Evolutionary conservation across 2,113 vertebrate genomes (phyloP).

Genomic region (Rhombomys opimus): DNA sequence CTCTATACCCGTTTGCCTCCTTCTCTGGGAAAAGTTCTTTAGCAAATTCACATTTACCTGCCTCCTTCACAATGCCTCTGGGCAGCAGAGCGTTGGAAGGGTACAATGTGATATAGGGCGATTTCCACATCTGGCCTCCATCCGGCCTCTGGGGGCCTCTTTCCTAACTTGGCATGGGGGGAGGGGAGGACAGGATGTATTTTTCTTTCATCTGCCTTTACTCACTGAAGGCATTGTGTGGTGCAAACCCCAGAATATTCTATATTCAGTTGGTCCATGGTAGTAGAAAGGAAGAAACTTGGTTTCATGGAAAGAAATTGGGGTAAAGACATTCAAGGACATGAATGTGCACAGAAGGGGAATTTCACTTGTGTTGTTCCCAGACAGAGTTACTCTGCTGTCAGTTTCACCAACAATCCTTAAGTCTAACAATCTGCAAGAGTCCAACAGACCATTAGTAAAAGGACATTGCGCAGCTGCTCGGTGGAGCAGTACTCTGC

Average conservation of each 20-base stretch:
- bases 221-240: slow-evolving; percentile 42
- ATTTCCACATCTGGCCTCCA: slow-evolving; percentile 66
- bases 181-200: slow-evolving; percentile 42
- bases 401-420: not conserved
- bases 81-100: slow-evolving; percentile 7
- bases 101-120: not conserved
- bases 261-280: slow-evolving; percentile 7
- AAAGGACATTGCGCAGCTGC: not conserved
- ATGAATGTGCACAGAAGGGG: not conserved
- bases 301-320: not conserved
- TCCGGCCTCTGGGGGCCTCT: slow-evolving; percentile 36
- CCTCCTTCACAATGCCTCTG: not conserved
- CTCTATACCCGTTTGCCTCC: not conserved
- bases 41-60: slow-evolving; percentile 6
- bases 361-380: not conserved
- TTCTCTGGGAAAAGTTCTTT: slow-evolving; percentile 2
- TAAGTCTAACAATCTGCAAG: not conserved
- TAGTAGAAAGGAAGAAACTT: slow-evolving; percentile 21
- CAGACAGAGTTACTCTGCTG: not conserved
- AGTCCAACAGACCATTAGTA: not conserved
- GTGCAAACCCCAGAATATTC: slow-evolving; percentile 8
- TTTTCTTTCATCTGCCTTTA: slow-evolving; percentile 73
- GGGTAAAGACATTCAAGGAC: not conserved
- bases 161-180: slow-evolving; percentile 51
- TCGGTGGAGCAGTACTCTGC: not conserved